A percentile compares a stretch with the other conserved stretches of the same genome.
These are phyloP conservation scores for Onthophagus taurus DNA, from an alignment of 1,140 invertebrate species.

Conservation along the genomic window DNA sequence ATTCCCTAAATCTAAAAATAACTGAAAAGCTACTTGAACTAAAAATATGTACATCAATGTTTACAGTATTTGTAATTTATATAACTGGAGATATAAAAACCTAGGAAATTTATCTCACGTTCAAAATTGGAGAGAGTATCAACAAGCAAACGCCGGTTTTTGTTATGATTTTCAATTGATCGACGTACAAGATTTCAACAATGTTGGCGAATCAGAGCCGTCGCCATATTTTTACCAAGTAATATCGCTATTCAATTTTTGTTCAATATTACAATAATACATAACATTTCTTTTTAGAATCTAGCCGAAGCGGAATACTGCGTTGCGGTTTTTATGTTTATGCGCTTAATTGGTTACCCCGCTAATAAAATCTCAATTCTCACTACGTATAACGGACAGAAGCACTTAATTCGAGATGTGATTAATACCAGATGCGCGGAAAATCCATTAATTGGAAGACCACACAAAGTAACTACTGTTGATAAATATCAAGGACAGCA, in stretches of 20 bases:
- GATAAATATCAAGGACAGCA: conserved; percentile 99
- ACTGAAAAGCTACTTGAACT: not conserved
- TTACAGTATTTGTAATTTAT: conserved; percentile 82
- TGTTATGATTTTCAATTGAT: conserved; percentile 91
- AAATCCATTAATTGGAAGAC: conserved; percentile 93
- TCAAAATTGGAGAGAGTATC: conserved; percentile 70
- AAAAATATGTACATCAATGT: conserved; percentile 6
- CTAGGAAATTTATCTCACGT: conserved; percentile 90
- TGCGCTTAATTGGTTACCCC: conserved; percentile 95
- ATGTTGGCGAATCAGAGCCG: conserved; percentile 93
- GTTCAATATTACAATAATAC: conserved; percentile 7
- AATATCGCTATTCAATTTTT: no score
- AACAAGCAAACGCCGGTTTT: conserved; percentile 86
- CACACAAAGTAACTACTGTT: conserved; percentile 94
- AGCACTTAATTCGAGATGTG: conserved; percentile 93
- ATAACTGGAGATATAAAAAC: conserved; percentile 96
- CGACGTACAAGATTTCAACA: conserved; percentile 95
- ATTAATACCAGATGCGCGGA: conserved; percentile 88
- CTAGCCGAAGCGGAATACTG: conserved; percentile 98
- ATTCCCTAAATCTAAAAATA: no score
- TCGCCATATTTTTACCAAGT: conserved; percentile 98
- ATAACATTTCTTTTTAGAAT: conserved; percentile 55
- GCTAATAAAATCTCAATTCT: conserved; percentile 96
- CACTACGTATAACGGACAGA: conserved; percentile 99
- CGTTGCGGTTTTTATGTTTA: conserved; percentile 97